Evolutionary conservation across 37 sponge, comb jelly and placozoan genomes (phyloP), one percentile per base, ranked within the genome.

Genomic region (Mnemiopsis leidyi): DNA sequence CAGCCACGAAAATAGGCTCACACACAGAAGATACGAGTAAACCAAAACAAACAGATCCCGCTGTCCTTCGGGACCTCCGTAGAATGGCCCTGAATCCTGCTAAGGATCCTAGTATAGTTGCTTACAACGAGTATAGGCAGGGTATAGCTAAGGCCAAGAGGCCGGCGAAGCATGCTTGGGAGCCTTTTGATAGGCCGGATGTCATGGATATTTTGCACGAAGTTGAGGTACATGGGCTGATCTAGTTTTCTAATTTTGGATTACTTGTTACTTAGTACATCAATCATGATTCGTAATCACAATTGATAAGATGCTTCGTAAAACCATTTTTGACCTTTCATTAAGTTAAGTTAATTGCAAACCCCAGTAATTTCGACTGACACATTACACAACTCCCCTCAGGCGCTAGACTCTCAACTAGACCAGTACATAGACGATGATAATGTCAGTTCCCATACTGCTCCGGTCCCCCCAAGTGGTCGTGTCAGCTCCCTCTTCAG

Each of bases 391-490:
- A n/a, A n/a, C n/a, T n/a, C 13, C 13, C 61, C 61, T 48, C 82
- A 79, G 82, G 82, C 23, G 20, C 82, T 79, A 29, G 82, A 79
- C 36, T 79, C 82, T 21, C 82, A 79, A 33, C 82, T 79, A 34
- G 38, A 79, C 82, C 36, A 13, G 36, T 79, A 32, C 36, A 33
- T 35, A 23, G 82, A 79, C 36, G 82, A 79, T 30, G 82, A 79
- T 79, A 35, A 32, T 23, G 34, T 35, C 7, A 79, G 82, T 33
- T 32, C 82, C 36, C 82, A 79, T 29, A 79, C 82, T 31, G 82
- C 82, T 29, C 82, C 82, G 1, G 38, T 79, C 36, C 82, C 82
- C 3, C 82, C 34, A 2, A 79, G 82, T 79, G 82, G 82, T 29
- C 34, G 82, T 13, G 38, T 79, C 37, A 79, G 82, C 32, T 79